phyloP scores from a whole-genome alignment of 2,113 vertebrate species.

The Vicugna pacos region DNA sequence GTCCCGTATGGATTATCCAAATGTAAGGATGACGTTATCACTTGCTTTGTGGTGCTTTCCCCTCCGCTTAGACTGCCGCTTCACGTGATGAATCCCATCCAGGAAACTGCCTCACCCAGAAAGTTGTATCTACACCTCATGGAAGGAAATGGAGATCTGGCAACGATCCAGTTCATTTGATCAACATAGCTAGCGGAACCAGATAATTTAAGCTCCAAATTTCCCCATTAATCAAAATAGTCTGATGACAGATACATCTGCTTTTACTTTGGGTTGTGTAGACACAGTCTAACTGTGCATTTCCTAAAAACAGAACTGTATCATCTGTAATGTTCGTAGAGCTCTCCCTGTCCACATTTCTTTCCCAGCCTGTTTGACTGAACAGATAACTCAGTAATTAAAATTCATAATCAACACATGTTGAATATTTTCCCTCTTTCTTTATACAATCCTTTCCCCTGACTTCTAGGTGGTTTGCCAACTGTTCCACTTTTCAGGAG shows the following conservation, averaged over 20 bases:
- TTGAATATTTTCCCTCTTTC: slow-evolving; percentile 74
- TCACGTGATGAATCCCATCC: neutral
- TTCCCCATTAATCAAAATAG: slow-evolving; percentile 84
- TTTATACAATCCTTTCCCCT: slow-evolving; percentile 64
- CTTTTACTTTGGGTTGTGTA: slow-evolving; percentile 80
- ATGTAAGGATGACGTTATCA: neutral
- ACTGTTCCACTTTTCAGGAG: slow-evolving; percentile 50
- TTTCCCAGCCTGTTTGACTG: slow-evolving; percentile 74
- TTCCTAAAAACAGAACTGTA: slow-evolving; percentile 80
- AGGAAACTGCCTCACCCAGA: slow-evolving; percentile 56
- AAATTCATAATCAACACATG: slow-evolving; percentile 84
- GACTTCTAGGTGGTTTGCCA: slow-evolving; percentile 75
- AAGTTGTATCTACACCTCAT: slow-evolving; percentile 60
- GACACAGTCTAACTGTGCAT: slow-evolving; percentile 80
- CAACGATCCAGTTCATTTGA: slow-evolving; percentile 81
- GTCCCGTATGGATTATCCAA: neutral
- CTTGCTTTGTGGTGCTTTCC: neutral
- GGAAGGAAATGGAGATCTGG: slow-evolving; percentile 67
- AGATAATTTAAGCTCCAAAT: slow-evolving; percentile 82
- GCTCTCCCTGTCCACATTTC: slow-evolving; percentile 77
- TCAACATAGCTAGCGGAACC: slow-evolving; percentile 79
- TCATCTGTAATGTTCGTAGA: slow-evolving; percentile 77
- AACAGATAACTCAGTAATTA: slow-evolving; percentile 83
- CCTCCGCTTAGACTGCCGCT: neutral
- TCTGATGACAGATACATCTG: slow-evolving; percentile 81